Percentiles rank a stretch among this genome's conserved stretches.
phyloP scores from a whole-genome alignment of 2,113 vertebrate genomes.

The Protobothrops mucrosquamatus region DNA sequence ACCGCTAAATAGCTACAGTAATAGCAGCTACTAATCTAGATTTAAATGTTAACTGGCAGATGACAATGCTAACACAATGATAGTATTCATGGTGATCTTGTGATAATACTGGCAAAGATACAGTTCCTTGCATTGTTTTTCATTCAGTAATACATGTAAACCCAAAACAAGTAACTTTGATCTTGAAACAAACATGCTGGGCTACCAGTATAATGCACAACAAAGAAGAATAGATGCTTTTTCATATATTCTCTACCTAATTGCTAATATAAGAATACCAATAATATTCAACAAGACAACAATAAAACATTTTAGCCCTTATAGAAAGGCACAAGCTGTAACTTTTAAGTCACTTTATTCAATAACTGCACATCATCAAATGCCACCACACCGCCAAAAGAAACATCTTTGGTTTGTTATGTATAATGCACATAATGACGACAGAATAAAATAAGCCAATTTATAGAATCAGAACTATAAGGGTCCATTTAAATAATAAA shows the following conservation, averaged over 20 bases:
- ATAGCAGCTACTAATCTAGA: neutral
- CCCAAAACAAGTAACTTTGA: slow-evolving; percentile 18
- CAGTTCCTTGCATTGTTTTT: slow-evolving; percentile 30
- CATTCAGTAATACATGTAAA: slow-evolving; percentile 1
- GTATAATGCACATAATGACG: no score
- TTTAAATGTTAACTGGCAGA: slow-evolving; percentile 22
- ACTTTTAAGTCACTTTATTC: neutral
- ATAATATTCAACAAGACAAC: neutral
- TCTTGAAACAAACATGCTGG: neutral
- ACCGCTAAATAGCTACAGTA: neutral
- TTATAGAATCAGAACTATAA: neutral
- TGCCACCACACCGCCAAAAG: neutral
- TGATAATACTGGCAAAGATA: slow-evolving; percentile 6
- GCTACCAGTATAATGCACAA: neutral
- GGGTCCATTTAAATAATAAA: neutral
- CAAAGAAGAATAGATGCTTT: neutral
- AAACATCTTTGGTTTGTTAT: neutral
- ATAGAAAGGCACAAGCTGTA: neutral
- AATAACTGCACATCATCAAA: neutral
- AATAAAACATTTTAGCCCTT: neutral
- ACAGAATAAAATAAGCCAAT: neutral
- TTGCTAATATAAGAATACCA: neutral
- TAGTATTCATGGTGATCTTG: slow-evolving; percentile 22
- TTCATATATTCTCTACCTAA: neutral
- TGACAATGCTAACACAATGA: slow-evolving; percentile 27